Conservation (phyloP, 2,113 vertebrate genomes). For the Hippopotamus amphibius region DNA sequence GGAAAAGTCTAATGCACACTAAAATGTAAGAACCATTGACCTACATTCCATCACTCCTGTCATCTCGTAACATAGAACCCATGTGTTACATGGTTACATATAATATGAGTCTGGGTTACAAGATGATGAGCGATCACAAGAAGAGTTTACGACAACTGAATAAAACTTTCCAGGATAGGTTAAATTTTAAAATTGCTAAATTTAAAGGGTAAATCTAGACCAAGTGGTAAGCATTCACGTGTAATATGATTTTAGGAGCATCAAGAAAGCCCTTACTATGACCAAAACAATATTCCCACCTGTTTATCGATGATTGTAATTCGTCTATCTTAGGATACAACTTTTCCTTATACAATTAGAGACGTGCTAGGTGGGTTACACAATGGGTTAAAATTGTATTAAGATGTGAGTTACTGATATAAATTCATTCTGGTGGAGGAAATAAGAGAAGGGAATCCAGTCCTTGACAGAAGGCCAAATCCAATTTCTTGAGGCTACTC, state of each 20-base stretch:
- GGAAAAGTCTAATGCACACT: not conserved
- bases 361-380: not conserved
- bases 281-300: not conserved
- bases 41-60: not conserved
- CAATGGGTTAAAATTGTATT: not conserved
- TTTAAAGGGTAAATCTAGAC: conserved; percentile 30
- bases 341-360: conserved; percentile 33
- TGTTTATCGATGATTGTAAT: not conserved
- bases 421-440: not conserved
- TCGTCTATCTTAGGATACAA: not conserved
- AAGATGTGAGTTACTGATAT: not conserved
- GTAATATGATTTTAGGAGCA: not conserved
- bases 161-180: not conserved
- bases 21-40: not conserved
- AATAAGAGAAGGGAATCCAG: not conserved
- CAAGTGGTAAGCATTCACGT: not conserved
- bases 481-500: not conserved
- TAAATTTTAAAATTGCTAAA: conserved; percentile 32
- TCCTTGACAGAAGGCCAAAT: not conserved
- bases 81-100: not conserved
- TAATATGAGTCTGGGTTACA: not conserved
- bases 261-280: not conserved
- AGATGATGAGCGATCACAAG: not conserved
- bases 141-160: not conserved
- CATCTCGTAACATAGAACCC: not conserved